phyloP scores from a whole-genome alignment of 2,113 vertebrate species.

The Labeo catla region DNA sequence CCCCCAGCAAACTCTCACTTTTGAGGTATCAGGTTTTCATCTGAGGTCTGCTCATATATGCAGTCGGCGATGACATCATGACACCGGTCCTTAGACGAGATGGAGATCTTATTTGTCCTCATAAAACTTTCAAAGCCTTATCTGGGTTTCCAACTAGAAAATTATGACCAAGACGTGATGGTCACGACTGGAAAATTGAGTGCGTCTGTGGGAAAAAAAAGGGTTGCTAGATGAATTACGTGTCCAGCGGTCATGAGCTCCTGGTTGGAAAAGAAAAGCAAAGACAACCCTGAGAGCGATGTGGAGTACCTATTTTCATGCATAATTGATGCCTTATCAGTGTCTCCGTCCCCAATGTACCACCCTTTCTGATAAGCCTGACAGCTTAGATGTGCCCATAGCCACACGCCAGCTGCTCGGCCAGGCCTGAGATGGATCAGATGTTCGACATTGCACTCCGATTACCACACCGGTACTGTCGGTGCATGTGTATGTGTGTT shows the following conservation, averaged over 20 bases:
- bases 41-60: conserved; percentile 38
- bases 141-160: conserved; percentile 48
- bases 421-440: conserved; percentile 15
- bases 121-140: conserved; percentile 65
- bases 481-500: not conserved
- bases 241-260: not conserved
- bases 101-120: conserved; percentile 64
- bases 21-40: conserved; percentile 57
- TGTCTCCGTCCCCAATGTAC: conserved; percentile 37
- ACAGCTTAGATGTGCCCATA: conserved; percentile 45
- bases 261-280: not conserved
- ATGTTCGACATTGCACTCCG: conserved; percentile 29
- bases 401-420: conserved; percentile 14
- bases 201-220: not conserved
- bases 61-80: conserved; percentile 62
- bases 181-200: conserved; percentile 28
- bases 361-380: conserved; percentile 47
- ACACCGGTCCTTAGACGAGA: conserved; percentile 52
- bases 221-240: not conserved
- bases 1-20: not conserved
- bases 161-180: conserved; percentile 36
- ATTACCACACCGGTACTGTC: conserved; percentile 30
- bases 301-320: conserved; percentile 56
- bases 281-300: conserved; percentile 4
- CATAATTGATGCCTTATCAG: conserved; percentile 63